These are phyloP conservation scores for Glyptemys insculpta DNA, from an alignment of 2,797 vertebrate genomes.

Conservation along the genomic window DNA sequence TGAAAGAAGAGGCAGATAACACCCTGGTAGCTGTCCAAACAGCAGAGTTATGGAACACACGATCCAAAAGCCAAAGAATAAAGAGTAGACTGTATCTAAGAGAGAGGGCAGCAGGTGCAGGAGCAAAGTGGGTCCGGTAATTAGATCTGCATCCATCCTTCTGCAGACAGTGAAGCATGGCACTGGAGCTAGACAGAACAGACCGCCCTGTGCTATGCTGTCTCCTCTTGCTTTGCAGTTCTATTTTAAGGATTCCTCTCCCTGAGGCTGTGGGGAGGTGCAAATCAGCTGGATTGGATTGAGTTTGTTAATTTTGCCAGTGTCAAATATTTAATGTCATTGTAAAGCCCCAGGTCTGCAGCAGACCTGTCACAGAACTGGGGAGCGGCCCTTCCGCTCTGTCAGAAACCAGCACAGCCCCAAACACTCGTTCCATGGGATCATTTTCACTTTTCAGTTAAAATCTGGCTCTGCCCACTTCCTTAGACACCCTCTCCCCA, in stretches of 20 bases:
- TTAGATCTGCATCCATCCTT: not conserved
- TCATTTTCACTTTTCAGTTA: not conserved
- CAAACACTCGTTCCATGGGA: not conserved
- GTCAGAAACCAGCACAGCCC: not conserved
- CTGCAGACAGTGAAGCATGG: not conserved
- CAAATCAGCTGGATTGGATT: not conserved
- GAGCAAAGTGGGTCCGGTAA: no score
- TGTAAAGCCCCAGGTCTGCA: not conserved
- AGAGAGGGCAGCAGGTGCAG: not conserved
- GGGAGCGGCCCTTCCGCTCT: rapidly evolving
- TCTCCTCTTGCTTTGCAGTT: not conserved
- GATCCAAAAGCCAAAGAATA: not conserved
- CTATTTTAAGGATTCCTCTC: not conserved
- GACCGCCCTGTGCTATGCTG: not conserved
- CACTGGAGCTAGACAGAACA: not conserved
- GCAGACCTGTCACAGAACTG: no score
- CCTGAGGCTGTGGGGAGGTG: not conserved
- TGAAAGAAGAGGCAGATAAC: not conserved
- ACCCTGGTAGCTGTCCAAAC: not conserved
- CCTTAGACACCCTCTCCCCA: not conserved
- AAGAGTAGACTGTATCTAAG: not conserved
- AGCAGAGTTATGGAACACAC: not conserved
- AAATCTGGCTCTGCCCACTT: not conserved
- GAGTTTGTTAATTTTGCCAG: not conserved
- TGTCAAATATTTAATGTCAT: not conserved